These are phyloP conservation scores for Protula sp. DNA, from an alignment of 2,888 invertebrate genomes.

Conservation along the genomic window DNA sequence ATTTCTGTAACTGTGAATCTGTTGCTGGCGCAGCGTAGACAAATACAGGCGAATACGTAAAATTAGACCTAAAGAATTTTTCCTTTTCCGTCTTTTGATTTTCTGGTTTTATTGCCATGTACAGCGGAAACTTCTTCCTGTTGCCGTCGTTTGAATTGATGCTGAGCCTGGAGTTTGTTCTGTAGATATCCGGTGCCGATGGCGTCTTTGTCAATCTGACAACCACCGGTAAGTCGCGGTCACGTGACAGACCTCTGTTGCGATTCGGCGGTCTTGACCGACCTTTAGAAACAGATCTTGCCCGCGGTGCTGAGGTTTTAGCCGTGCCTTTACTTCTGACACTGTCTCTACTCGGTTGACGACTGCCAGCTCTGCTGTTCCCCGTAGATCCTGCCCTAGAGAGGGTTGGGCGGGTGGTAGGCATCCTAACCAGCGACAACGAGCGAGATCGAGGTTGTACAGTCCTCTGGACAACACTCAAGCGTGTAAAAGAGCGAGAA, in stretches of 20 bases:
- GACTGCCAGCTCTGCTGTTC: too few relatives aligned
- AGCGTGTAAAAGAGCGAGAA: background rate
- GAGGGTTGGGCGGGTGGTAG: background rate
- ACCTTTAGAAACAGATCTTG: too few relatives aligned
- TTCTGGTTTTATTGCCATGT: background rate
- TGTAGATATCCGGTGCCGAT: background rate
- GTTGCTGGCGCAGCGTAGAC: background rate
- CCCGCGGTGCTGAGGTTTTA: too few relatives aligned
- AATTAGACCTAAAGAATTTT: background rate
- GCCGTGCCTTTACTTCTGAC: too few relatives aligned
- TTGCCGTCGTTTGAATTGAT: background rate
- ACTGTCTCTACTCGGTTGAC: too few relatives aligned
- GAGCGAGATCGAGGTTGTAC: background rate
- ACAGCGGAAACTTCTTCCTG: background rate
- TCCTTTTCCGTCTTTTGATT: background rate
- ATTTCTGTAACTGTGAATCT: constrained; percentile 6
- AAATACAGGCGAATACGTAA: background rate
- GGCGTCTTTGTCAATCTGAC: too few relatives aligned
- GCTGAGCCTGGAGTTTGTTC: background rate
- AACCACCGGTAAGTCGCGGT: too few relatives aligned
- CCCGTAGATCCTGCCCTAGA: background rate
- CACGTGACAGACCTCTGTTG: too few relatives aligned
- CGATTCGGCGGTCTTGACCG: too few relatives aligned
- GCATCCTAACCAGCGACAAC: background rate
- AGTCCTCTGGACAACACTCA: background rate